phyloP scores from a whole-genome alignment of 2,888 invertebrate genomes.

The Ochlodes sylvanus region DNA sequence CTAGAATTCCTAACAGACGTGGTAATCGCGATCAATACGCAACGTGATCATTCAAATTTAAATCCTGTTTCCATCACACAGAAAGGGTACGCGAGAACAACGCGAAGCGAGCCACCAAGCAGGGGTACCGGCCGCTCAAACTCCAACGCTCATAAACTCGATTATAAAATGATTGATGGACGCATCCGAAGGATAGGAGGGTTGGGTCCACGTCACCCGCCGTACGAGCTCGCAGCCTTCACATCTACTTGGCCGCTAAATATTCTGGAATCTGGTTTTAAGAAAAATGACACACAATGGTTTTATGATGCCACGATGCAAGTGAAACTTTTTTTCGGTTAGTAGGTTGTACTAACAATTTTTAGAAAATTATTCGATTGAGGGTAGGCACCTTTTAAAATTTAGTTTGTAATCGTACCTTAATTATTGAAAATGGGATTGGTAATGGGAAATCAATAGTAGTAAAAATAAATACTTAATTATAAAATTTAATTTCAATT shows the following conservation, averaged over 20 bases:
- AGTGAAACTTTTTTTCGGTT: no score
- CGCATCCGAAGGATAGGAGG: slow-evolving; percentile 45
- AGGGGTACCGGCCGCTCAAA: slow-evolving; percentile 48
- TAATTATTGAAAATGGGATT: no score
- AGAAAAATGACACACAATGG: slow-evolving; percentile 1
- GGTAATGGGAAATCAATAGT: no score
- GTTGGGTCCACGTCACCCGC: slow-evolving; percentile 49
- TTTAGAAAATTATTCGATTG: no score
- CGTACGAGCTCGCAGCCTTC: slow-evolving; percentile 24
- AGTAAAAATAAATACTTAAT: no score
- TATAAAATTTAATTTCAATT: no score
- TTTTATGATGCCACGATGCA: no score
- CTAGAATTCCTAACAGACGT: no score
- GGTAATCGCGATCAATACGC: no score
- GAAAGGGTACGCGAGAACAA: neutral
- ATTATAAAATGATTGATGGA: slow-evolving; percentile 72
- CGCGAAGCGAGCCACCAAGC: slow-evolving; percentile 42
- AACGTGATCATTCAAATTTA: neutral
- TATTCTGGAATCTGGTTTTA: neutral
- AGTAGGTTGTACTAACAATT: no score
- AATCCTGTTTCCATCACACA: neutral
- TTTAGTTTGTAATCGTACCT: no score
- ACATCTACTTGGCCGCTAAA: neutral
- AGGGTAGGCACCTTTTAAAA: no score
- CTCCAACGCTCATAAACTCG: slow-evolving; percentile 68